Evolutionary conservation across 2,113 vertebrate species (phyloP).

Genomic region (Merops nubicus): DNA sequence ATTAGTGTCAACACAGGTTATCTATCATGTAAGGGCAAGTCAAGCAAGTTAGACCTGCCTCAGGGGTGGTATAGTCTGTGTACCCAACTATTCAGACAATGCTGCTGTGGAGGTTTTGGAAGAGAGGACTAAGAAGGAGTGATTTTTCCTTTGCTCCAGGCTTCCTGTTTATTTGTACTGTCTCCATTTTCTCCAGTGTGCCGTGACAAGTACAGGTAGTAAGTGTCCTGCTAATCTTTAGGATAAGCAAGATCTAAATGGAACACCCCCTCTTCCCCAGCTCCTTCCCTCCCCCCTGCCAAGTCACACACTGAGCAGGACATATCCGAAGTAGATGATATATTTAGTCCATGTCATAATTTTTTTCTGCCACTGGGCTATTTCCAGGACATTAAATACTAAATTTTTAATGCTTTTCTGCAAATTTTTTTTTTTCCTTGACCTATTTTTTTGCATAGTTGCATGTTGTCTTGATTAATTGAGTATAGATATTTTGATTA

Average conservation of each 20-base stretch:
- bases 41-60: neutral
- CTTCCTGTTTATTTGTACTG: neutral
- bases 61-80: neutral
- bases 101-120: neutral
- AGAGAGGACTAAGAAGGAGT: neutral
- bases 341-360: neutral
- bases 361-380: neutral
- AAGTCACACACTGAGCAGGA: neutral
- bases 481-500: neutral
- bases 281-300: fast-evolving
- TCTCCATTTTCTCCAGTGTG: neutral
- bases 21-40: neutral
- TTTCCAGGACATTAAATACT: neutral
- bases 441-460: neutral
- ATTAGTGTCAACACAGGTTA: neutral
- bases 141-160: neutral
- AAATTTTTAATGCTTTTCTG: neutral
- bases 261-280: neutral
- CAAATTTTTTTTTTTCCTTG: neutral
- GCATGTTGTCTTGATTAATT: neutral
- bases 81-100: neutral
- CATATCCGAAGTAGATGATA: neutral
- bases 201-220: neutral
- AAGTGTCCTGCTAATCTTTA: neutral
- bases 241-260: neutral